Conservation (phyloP, 2,888 invertebrate genomes). For the Oegoconia quadripuncta region DNA sequence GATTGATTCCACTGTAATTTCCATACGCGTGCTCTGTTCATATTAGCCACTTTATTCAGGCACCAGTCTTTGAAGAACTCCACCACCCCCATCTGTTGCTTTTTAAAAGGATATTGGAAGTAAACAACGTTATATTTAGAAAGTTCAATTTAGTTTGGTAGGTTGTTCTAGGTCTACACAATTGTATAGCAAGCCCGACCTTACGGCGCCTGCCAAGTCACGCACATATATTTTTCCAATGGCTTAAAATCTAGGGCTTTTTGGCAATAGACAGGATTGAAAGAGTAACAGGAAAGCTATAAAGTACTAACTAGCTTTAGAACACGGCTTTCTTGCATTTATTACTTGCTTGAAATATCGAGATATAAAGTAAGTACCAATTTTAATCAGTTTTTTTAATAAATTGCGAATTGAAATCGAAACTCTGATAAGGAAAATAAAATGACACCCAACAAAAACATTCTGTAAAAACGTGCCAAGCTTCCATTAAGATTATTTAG, state of each 20-base stretch:
- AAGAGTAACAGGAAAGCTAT: background rate
- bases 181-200: slow-evolving; percentile 66
- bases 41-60: slow-evolving; percentile 69
- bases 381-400: no score
- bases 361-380: no score
- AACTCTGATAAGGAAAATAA: no score
- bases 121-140: slow-evolving; percentile 34
- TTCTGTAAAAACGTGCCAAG: no score
- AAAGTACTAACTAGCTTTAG: background rate
- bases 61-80: slow-evolving; percentile 42
- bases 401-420: no score
- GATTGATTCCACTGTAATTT: slow-evolving; percentile 77
- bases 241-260: slow-evolving; percentile 55
- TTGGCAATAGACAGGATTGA: slow-evolving; percentile 21
- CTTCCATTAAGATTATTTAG: no score
- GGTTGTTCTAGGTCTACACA: slow-evolving; percentile 62
- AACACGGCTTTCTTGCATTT: no score
- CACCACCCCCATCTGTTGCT: slow-evolving; percentile 22
- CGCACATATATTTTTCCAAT: slow-evolving; percentile 70
- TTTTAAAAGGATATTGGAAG: slow-evolving; percentile 20
- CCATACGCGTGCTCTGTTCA: slow-evolving; percentile 75
- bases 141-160: slow-evolving; percentile 48
- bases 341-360: no score
- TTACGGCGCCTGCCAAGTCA: slow-evolving; percentile 75
- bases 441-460: no score